phyloP scores from a whole-genome alignment of 1,140 invertebrate species.

The Procambarus virginalis region DNA sequence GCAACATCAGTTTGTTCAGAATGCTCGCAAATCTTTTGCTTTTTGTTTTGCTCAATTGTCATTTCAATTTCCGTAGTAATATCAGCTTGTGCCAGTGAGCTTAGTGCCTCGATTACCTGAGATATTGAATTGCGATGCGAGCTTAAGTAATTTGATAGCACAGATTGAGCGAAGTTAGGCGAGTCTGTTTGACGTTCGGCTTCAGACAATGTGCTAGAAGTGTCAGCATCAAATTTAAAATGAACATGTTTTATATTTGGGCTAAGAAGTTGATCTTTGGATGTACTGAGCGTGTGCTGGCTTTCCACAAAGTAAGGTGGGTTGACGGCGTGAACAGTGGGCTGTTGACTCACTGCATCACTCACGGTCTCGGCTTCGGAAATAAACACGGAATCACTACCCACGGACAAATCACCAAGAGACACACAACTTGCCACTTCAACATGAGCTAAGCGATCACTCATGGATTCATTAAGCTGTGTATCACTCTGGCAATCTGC shows the following conservation, averaged over 20 bases:
- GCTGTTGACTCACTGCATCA: conserved; percentile 56
- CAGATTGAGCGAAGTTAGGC: conserved; percentile 69
- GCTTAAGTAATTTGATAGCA: conserved; percentile 71
- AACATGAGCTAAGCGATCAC: conserved; percentile 45
- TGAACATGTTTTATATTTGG: conserved; percentile 67
- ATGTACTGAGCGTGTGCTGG: conserved; percentile 23
- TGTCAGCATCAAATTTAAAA: conserved; percentile 56
- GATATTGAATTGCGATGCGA: conserved; percentile 72
- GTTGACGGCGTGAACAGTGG: conserved; percentile 58
- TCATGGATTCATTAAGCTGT: conserved; percentile 31
- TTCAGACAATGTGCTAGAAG: conserved; percentile 46
- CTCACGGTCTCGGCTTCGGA: conserved; percentile 70
- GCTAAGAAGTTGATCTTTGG: conserved; percentile 55
- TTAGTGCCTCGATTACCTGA: conserved; percentile 71
- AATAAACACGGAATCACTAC: conserved; percentile 72
- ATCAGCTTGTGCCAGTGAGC: conserved; percentile 63
- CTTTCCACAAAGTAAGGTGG: conserved; percentile 30
- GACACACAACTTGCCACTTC: conserved; percentile 70
- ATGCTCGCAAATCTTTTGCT: conserved; percentile 9
- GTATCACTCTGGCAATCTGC: conserved; percentile 51
- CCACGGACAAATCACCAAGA: conserved; percentile 72
- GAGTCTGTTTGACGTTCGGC: conserved; percentile 45
- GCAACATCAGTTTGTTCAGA: background rate
- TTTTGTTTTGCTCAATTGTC: conserved; percentile 58
- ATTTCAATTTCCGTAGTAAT: conserved; percentile 65